Evolutionary conservation across 1,140 invertebrate species (phyloP).

Genomic region (Xylocopa sonorina): DNA sequence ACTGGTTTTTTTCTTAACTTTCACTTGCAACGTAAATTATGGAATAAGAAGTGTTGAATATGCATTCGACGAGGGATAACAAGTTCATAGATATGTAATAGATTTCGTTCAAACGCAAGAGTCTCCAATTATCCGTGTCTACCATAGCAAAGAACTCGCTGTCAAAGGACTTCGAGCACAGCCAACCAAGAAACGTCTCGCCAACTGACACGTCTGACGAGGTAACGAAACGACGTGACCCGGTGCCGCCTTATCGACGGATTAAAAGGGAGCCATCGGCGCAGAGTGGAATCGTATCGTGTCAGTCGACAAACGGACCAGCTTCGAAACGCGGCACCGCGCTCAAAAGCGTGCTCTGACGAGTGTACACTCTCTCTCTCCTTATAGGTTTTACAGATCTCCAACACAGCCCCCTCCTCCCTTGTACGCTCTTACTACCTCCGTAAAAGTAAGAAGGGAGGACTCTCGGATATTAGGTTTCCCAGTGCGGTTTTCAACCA

Average conservation of each 20-base stretch:
- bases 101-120: no score
- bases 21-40: no score
- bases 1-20: no score
- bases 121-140: background rate
- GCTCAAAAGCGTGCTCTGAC: slow-evolving; percentile 13
- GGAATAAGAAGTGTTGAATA: no score
- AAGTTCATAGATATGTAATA: no score
- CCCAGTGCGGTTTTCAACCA: slow-evolving; percentile 81
- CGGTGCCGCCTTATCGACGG: background rate
- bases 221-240: slow-evolving; percentile 1
- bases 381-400: slow-evolving; percentile 65
- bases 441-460: slow-evolving; percentile 68
- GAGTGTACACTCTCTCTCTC: slow-evolving; percentile 44
- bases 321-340: background rate
- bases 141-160: background rate
- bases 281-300: slow-evolving; percentile 8
- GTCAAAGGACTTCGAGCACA: background rate
- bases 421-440: no score
- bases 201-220: background rate
- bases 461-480: slow-evolving; percentile 80
- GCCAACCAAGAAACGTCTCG: background rate
- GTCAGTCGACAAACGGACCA: slow-evolving; percentile 37
- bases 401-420: no score
- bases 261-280: background rate
- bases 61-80: no score